These are phyloP conservation scores for Takifugu ocellatus DNA, from an alignment of 2,797 vertebrate genomes.

Conservation along the genomic window DNA sequence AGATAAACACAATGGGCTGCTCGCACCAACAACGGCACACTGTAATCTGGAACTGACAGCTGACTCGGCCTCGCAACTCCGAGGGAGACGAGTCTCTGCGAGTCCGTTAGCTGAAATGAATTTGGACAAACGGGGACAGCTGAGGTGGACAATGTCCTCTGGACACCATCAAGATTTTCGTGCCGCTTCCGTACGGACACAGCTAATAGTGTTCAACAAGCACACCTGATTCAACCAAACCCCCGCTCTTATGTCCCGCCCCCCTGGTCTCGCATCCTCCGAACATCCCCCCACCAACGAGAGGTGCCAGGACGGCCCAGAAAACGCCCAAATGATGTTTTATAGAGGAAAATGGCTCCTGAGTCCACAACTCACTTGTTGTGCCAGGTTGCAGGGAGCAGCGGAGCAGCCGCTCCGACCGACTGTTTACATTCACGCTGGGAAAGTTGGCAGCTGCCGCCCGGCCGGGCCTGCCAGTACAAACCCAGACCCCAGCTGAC, in stretches of 20 bases:
- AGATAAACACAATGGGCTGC: slow-evolving; percentile 65
- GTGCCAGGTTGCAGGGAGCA: slow-evolving; percentile 51
- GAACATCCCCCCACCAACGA: slow-evolving; percentile 34
- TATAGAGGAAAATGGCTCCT: slow-evolving; percentile 39
- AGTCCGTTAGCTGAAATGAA: slow-evolving; percentile 59
- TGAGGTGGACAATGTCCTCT: slow-evolving; percentile 8
- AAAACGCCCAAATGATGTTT: slow-evolving; percentile 45
- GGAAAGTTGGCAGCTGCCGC: slow-evolving; percentile 57
- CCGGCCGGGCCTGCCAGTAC: slow-evolving; percentile 50
- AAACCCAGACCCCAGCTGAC: slow-evolving; percentile 57
- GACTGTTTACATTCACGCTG: slow-evolving; percentile 63
- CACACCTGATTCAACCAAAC: slow-evolving; percentile 6
- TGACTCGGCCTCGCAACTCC: slow-evolving; percentile 50
- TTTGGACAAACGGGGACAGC: slow-evolving; percentile 8
- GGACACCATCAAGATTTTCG: not conserved
- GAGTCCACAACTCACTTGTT: slow-evolving; percentile 29
- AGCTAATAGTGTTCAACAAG: not conserved
- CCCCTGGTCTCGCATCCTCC: slow-evolving; percentile 5
- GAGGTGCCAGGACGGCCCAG: slow-evolving; percentile 30
- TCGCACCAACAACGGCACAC: slow-evolving; percentile 53
- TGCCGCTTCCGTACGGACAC: too few relatives aligned
- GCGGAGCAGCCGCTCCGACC: slow-evolving; percentile 51
- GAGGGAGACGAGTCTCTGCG: slow-evolving; percentile 35
- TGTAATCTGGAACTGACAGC: slow-evolving; percentile 67
- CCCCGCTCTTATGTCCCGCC: not conserved